Percentiles rank a stretch among this genome's conserved stretches.
These are phyloP conservation scores for Callospermophilus lateralis DNA, from an alignment of 2,113 vertebrate genomes.

Conservation along the genomic window DNA sequence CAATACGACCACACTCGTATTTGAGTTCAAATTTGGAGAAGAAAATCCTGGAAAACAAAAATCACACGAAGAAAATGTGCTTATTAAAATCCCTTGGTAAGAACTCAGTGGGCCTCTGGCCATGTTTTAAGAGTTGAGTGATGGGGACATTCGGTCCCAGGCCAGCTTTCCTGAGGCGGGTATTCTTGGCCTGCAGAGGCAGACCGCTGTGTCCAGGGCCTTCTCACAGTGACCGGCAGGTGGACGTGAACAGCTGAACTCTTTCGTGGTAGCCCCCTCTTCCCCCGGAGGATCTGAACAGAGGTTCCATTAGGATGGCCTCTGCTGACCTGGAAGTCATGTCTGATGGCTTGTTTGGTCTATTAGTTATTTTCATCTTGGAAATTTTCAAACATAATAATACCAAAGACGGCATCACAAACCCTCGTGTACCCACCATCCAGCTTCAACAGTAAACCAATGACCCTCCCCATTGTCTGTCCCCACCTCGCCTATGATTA, in stretches of 20 bases:
- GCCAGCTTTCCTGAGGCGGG: no score
- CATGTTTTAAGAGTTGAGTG: background rate
- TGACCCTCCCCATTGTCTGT: background rate
- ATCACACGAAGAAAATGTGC: no score
- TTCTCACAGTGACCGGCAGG: background rate
- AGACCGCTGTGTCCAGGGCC: background rate
- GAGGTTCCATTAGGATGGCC: background rate
- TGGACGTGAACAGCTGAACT: background rate
- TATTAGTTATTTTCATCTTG: background rate
- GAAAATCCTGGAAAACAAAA: constrained; percentile 58
- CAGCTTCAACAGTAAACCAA: background rate
- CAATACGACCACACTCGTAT: background rate
- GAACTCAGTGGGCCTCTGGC: background rate
- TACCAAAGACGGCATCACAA: background rate
- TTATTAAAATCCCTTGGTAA: no score
- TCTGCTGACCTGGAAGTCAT: background rate
- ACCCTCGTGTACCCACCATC: background rate
- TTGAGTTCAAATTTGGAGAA: constrained; percentile 51
- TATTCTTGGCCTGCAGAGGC: no score
- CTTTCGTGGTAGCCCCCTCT: background rate
- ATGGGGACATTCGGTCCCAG: background rate
- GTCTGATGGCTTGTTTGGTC: background rate
- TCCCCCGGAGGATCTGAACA: background rate
- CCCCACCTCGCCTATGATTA: background rate
- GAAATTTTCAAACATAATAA: background rate